Evolutionary conservation across 1,140 invertebrate species (phyloP).

Genomic region (Anoplophora glabripennis): DNA sequence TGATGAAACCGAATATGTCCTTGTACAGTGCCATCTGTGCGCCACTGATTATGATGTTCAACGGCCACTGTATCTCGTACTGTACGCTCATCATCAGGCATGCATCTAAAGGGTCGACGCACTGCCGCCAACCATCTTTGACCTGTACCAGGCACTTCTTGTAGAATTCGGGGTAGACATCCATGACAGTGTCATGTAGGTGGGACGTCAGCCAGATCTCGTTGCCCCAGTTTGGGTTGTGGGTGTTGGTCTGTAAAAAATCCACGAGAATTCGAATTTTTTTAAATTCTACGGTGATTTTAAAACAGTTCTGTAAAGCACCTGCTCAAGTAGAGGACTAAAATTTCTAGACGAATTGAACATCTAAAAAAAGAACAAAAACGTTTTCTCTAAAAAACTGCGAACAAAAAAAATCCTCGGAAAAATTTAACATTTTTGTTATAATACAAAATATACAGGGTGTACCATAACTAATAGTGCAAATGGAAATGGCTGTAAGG

Average conservation of each 20-base stretch:
- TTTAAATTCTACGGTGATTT: too few species aligned
- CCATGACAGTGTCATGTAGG: constrained; percentile 41
- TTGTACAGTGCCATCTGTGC: constrained; percentile 58
- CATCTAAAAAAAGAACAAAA: too few species aligned
- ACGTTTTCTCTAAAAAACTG: too few species aligned
- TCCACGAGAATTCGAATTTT: too few species aligned
- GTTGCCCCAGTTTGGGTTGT: constrained; percentile 32
- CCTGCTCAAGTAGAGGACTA: too few species aligned
- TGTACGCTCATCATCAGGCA: constrained; percentile 55
- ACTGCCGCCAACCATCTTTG: constrained; percentile 21
- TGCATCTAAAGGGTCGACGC: constrained; percentile 47
- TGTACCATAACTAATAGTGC: too few species aligned
- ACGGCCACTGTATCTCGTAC: constrained; percentile 55
- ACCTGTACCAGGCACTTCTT: constrained; percentile 37
- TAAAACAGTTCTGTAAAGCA: too few species aligned
- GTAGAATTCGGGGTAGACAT: constrained; percentile 39
- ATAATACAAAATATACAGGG: too few species aligned
- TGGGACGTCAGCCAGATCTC: constrained; percentile 41
- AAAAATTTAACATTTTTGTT: too few species aligned
- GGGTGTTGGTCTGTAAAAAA: constrained; percentile 23
- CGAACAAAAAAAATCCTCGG: too few species aligned
- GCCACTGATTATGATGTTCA: constrained; percentile 56
- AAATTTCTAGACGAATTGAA: too few species aligned
- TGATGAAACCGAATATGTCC: constrained; percentile 59
- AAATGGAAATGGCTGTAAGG: too few species aligned